These are phyloP conservation scores for Saimiri boliviensis DNA, from an alignment of 2,113 vertebrate genomes.

Conservation along the genomic window DNA sequence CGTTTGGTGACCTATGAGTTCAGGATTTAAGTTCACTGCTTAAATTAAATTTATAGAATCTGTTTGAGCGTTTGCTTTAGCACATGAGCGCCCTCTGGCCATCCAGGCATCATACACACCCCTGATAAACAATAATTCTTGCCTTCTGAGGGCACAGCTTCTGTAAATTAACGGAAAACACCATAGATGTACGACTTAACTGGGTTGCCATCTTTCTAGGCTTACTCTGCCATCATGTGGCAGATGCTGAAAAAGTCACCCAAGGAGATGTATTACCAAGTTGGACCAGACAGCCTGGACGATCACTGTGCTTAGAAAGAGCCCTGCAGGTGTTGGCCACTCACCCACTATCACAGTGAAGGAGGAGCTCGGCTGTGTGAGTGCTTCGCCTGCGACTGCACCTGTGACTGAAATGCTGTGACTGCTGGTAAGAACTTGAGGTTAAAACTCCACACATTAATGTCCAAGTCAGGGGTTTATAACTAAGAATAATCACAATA, in stretches of 20 bases:
- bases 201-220: too few relatives aligned
- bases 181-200: too few relatives aligned
- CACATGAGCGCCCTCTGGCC: too few relatives aligned
- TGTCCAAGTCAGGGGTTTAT: background rate
- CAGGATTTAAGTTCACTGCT: background rate
- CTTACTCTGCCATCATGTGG: background rate
- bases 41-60: too few relatives aligned
- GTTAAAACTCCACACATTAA: background rate
- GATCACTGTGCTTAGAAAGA: background rate
- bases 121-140: too few relatives aligned
- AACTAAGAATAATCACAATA: background rate
- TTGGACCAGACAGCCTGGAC: background rate
- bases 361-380: background rate
- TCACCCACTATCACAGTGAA: background rate
- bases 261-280: too few relatives aligned
- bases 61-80: too few relatives aligned
- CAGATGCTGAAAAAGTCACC: background rate
- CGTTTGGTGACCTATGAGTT: background rate
- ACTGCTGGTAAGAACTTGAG: too few relatives aligned
- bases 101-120: too few relatives aligned
- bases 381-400: background rate
- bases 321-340: background rate
- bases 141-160: too few relatives aligned
- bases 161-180: background rate
- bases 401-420: background rate